Evolutionary conservation across 2,888 invertebrate species (phyloP), one percentile per base, ranked within the genome.

Genomic region (Amphipyra berbera): DNA sequence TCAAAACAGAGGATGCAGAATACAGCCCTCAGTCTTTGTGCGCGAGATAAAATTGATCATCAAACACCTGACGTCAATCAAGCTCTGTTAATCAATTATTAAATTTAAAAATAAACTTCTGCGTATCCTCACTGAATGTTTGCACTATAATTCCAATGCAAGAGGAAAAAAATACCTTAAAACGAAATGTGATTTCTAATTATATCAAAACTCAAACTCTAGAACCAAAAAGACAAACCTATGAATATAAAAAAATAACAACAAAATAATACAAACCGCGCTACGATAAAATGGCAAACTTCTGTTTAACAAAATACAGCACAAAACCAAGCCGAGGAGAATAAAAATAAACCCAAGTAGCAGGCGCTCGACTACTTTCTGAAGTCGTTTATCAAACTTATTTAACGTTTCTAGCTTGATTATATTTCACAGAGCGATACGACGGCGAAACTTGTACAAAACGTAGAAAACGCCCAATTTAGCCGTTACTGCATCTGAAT

Each of bases 401-500:
- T 75, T 72, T 79, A 76, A 68, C 86, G 63, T 82, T 84, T 90
- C 91, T 70, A 89, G 89, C 70, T 61, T 58, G 70, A 73, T 84
- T 82, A 76, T 78, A 79, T 81, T 77, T 83, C 82, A 68, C 60
- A 59, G 66, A 62, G 48, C 76, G 79, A 66, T 73, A 81, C 83
- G 73, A 61, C 68, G 76, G 76, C 76, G 79, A 75, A 83, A 83
- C 85, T 85, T 86, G 83, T 85, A 79, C 83, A 84, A 85, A 88
- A 84, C 82, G 86, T 80, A 81, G 84, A 84, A 88, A 90, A 86
- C 88, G 86, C 86, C 92, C 92, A 93, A 93, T 93, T 92, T 90
- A 87, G 84, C 75, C 86, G 91, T 93, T 90, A 93, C 91, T 91
- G 92, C 92, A 92, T 85, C 90, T 86, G 85, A 91, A 94, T 91